These are phyloP conservation scores for Tetramorium bicarinatum DNA, from an alignment of 2,888 invertebrate genomes.

Conservation along the genomic window DNA sequence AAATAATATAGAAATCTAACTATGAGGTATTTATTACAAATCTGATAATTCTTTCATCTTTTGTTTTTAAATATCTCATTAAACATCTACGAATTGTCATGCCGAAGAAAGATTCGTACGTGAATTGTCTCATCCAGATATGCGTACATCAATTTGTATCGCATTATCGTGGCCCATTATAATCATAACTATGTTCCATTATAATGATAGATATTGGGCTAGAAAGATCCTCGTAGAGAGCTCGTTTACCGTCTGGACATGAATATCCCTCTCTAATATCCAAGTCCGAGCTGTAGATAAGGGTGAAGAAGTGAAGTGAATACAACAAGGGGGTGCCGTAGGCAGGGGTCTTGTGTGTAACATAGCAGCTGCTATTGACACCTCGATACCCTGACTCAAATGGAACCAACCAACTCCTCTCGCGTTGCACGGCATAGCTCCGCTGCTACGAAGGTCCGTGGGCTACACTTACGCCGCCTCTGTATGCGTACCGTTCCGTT, in stretches of 20 bases:
- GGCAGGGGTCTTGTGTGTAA: conserved; percentile 83
- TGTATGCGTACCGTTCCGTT: conserved; percentile 61
- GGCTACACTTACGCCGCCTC: conserved; percentile 58
- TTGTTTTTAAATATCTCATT: not conserved
- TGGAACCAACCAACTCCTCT: conserved; percentile 83
- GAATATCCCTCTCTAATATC: conserved; percentile 80
- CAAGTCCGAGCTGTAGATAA: conserved; percentile 81
- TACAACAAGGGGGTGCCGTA: conserved; percentile 81
- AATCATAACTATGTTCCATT: conserved; percentile 41
- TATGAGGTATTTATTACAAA: conserved; percentile 6
- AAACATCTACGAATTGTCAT: not conserved
- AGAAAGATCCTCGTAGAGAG: conserved; percentile 47
- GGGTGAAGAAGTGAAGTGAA: conserved; percentile 84
- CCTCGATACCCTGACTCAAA: conserved; percentile 86
- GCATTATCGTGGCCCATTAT: not conserved
- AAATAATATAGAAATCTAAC: conserved; percentile 3
- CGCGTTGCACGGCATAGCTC: conserved; percentile 77
- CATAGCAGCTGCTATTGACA: conserved; percentile 86
- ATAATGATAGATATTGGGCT: conserved; percentile 41
- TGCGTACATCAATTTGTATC: not conserved
- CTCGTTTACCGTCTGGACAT: conserved; percentile 74
- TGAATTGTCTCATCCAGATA: not conserved
- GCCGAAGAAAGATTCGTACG: not conserved
- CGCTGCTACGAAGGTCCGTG: conserved; percentile 73
- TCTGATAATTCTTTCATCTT: not conserved